Evolutionary conservation across 2,797 vertebrate genomes (phyloP).

Genomic region (Enteromius radiatus): DNA sequence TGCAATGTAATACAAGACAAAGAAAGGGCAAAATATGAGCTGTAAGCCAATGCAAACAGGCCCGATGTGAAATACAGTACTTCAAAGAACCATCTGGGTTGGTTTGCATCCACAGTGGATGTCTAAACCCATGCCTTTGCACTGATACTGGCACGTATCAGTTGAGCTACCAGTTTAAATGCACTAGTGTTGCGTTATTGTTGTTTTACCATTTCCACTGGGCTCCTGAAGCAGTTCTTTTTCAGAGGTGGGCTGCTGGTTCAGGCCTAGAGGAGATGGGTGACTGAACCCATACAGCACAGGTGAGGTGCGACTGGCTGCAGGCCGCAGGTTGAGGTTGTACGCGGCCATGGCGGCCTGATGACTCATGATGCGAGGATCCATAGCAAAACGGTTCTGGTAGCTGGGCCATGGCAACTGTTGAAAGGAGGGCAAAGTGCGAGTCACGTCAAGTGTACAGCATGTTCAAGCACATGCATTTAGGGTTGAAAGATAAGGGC

Average conservation of each 20-base stretch:
- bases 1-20: background rate
- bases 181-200: background rate
- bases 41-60: background rate
- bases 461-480: background rate
- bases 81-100: background rate
- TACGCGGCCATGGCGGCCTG: slow-evolving; percentile 95
- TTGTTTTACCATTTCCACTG: slow-evolving; percentile 84
- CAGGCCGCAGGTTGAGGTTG: slow-evolving; percentile 94
- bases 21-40: background rate
- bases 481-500: background rate
- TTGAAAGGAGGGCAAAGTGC: background rate
- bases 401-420: slow-evolving; percentile 96
- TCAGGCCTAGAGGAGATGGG: slow-evolving; percentile 89
- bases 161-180: background rate
- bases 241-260: slow-evolving; percentile 83
- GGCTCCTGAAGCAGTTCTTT: slow-evolving; percentile 92
- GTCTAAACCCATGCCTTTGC: background rate
- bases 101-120: background rate
- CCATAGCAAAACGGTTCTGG: slow-evolving; percentile 95
- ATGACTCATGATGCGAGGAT: slow-evolving; percentile 95
- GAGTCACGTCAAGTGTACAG: background rate
- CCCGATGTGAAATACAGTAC: background rate
- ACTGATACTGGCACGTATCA: background rate
- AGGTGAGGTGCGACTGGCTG: slow-evolving; percentile 91
- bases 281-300: slow-evolving; percentile 90